Evolutionary conservation across 1,140 invertebrate species (phyloP).

Genomic region (Oscheius sp.): DNA sequence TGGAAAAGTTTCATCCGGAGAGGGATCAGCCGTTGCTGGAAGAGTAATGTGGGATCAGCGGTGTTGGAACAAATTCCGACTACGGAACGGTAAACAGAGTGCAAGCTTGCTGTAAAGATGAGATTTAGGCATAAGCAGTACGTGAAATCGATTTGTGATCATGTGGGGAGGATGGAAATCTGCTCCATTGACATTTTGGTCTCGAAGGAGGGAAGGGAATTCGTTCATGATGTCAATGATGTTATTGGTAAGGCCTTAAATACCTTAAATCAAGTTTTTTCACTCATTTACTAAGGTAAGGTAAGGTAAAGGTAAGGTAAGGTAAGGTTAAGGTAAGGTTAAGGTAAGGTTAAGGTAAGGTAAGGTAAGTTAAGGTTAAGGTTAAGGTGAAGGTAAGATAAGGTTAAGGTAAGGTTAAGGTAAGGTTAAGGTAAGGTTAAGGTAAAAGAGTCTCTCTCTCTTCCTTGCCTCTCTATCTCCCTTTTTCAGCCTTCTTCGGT

Average conservation of each 20-base stretch:
- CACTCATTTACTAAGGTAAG: too few species aligned
- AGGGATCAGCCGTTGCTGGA: conserved; percentile 31
- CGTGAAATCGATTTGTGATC: conserved; percentile 16
- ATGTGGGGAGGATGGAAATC: conserved; percentile 22
- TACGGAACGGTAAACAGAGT: conserved; percentile 6
- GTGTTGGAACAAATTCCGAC: conserved; percentile 31
- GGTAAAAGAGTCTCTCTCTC: neutral
- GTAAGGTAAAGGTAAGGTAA: too few species aligned
- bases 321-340: too few species aligned
- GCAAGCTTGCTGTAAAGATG: neutral
- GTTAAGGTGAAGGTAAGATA: too few species aligned
- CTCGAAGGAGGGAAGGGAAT: conserved; percentile 35
- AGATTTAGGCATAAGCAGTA: conserved; percentile 29
- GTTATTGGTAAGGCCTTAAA: conserved; percentile 1
- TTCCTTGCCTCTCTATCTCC: neutral
- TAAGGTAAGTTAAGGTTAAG: too few species aligned
- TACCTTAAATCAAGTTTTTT: too few species aligned
- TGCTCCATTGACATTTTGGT: conserved; percentile 36
- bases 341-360: too few species aligned
- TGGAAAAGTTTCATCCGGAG: conserved; percentile 31
- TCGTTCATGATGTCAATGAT: conserved; percentile 34
- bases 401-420: too few species aligned
- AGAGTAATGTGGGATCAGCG: conserved; percentile 29
- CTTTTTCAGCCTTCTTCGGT: conserved; percentile 26
- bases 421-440: too few species aligned